Evolutionary conservation across 2,113 vertebrate species (phyloP).

Genomic region (Eublepharis macularius): DNA sequence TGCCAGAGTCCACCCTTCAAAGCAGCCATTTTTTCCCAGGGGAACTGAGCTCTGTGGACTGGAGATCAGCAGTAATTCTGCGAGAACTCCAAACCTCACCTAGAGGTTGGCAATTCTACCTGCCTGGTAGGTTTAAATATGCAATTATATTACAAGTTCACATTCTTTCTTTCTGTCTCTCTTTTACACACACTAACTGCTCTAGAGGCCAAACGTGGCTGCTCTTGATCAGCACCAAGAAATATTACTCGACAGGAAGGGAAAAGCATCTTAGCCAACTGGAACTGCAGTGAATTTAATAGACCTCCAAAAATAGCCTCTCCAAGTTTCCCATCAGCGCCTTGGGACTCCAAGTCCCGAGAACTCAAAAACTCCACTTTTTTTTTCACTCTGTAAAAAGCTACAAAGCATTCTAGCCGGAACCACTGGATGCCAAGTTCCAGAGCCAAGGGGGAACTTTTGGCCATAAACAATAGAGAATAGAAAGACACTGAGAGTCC

Average conservation of each 20-base stretch:
- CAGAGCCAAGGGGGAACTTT: neutral
- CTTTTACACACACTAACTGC: neutral
- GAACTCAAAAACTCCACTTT: neutral
- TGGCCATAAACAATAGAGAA: accelerated
- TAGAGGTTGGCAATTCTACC: too few relatives aligned
- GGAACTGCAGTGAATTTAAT: accelerated
- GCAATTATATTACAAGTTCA: neutral
- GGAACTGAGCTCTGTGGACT: too few relatives aligned
- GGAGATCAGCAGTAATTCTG: too few relatives aligned
- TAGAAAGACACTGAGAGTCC: too few relatives aligned
- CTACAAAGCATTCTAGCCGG: neutral
- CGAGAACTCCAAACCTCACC: too few relatives aligned
- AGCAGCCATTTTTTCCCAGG: too few relatives aligned
- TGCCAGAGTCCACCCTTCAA: too few relatives aligned
- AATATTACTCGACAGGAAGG: slow-evolving; percentile 12
- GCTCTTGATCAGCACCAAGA: neutral
- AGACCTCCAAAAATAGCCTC: neutral
- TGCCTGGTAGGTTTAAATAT: too few relatives aligned
- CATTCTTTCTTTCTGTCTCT: neutral
- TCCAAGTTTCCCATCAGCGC: neutral
- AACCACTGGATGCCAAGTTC: neutral
- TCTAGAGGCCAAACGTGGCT: neutral
- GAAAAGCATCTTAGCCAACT: accelerated
- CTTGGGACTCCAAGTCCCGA: neutral
- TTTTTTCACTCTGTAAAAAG: neutral